Conservation (phyloP, 37 sponge, comb jelly and placozoan species). For the Ianthella basta region DNA sequence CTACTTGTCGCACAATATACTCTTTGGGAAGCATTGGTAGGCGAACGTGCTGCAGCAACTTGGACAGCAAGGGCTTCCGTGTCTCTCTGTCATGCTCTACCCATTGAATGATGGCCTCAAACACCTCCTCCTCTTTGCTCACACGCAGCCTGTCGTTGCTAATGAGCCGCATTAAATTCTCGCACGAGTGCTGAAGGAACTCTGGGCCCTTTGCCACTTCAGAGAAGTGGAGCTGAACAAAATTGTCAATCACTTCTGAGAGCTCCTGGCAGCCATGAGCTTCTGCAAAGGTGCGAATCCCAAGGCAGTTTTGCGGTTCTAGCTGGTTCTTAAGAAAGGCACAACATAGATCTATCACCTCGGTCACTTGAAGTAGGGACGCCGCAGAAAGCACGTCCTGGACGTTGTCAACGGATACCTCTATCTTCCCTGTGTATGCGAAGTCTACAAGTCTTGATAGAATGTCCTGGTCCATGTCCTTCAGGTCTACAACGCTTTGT, state of each 20-base stretch:
- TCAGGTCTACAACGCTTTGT: constrained; percentile 82
- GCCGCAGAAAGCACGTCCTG: constrained; percentile 91
- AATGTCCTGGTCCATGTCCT: constrained; percentile 79
- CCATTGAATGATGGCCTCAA: constrained; percentile 85
- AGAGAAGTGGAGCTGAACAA: constrained; percentile 71
- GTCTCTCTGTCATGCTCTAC: constrained; percentile 72
- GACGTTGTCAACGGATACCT: constrained; percentile 87
- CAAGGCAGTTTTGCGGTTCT: constrained; percentile 90
- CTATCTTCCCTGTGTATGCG: constrained; percentile 88
- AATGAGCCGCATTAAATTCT: constrained; percentile 73
- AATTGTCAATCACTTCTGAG: constrained; percentile 68
- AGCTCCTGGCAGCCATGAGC: constrained; percentile 84
- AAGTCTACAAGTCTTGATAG: constrained; percentile 83
- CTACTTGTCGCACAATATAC: constrained; percentile 86
- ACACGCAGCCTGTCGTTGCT: constrained; percentile 81
- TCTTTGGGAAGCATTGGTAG: constrained; percentile 80
- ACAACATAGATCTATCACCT: constrained; percentile 92
- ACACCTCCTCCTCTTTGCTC: constrained; percentile 86
- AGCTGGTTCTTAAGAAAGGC: constrained; percentile 90
- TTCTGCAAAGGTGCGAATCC: constrained; percentile 90
- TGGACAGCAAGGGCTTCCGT: constrained; percentile 67
- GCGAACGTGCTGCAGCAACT: constrained; percentile 74
- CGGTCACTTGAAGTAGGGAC: constrained; percentile 85
- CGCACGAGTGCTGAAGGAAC: constrained; percentile 78
- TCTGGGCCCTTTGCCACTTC: constrained; percentile 75